Evolutionary conservation across 2,113 vertebrate genomes (phyloP), one percentile per base, ranked within the genome.

Genomic region (Axis porcinus): DNA sequence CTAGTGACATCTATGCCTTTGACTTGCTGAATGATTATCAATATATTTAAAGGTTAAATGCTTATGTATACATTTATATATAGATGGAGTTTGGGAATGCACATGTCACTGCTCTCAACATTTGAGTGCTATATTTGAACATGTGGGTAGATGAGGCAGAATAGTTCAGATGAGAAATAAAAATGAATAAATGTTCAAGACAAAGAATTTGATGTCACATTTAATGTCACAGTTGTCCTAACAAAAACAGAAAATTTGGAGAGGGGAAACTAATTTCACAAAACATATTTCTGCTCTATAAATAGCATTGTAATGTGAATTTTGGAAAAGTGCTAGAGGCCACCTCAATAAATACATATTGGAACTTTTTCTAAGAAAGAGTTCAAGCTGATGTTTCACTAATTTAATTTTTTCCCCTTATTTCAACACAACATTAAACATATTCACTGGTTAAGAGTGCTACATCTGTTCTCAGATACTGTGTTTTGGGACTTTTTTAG

Each of bases 31-130:
- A 40, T 97, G 84, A 97, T 97, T 96, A 95, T 43, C 79, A 64
- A 16, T 40, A 83, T 86, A 93, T 95, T 98, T 2, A 3, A 96
- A 98, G 83, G 30, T 95, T 97, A 98, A 97, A 86, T 93, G 60
- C 76, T 96, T 97, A 97, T 97, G 98, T 97, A 87, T 33, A 95
- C 58, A 33, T 78, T 87, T 70, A 84, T 92, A 95, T 0, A 0
- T 91, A 97, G 43, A 33, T 79, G 58, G 78, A 97, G 81, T 47
- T 83, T 23, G 83, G 92, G 95, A 97, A 78, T 85, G 85, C 9
- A 90, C 83, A 84, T 96, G 70, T 47, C 79, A 45, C 33, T 79
- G 5, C 10, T 94, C 36, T 93, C 50, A 96, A 30, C 23, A 92
- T 94, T 64, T 94, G 6, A 81, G 11, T 62, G 33, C 23, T 40